Conservation (phyloP, 2,888 invertebrate genomes). For the Scaptodrosophila latifasciaeformis region DNA sequence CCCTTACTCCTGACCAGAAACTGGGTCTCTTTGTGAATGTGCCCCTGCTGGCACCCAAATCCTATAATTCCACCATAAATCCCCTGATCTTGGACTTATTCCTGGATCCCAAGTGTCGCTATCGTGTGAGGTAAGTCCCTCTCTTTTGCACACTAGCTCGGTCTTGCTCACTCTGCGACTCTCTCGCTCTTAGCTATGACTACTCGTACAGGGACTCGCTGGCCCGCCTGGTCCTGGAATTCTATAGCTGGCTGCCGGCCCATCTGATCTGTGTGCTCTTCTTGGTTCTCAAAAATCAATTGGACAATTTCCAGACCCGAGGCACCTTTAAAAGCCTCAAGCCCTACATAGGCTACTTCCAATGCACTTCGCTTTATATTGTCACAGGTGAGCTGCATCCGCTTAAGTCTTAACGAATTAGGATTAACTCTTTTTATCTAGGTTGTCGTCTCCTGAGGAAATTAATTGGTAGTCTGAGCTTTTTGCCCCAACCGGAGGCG, state of each 20-base stretch:
- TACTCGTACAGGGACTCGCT: conserved; percentile 78
- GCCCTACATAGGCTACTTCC: conserved; percentile 78
- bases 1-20: conserved; percentile 38
- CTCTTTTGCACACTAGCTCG: not conserved
- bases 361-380: conserved; percentile 76
- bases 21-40: conserved; percentile 77
- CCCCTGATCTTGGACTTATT: conserved; percentile 78
- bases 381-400: conserved; percentile 61
- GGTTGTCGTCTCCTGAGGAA: conserved; percentile 64
- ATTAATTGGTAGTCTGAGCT: conserved; percentile 39
- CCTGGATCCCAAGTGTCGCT: conserved; percentile 84
- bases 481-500: conserved; percentile 44
- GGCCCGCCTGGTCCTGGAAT: conserved; percentile 81
- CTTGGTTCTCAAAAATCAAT: conserved; percentile 78
- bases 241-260: conserved; percentile 80
- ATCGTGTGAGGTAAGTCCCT: conserved; percentile 78
- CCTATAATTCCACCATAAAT: conserved; percentile 72
- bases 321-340: conserved; percentile 75
- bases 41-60: conserved; percentile 77
- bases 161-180: not conserved
- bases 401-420: no score
- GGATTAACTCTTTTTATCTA: conserved; percentile 16
- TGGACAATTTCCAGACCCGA: conserved; percentile 71
- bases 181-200: conserved; percentile 64
- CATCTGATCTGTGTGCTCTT: conserved; percentile 81